Base-by-base conservation (phyloP, 92 coral and sea anemone genomes). In the Ricordea florida region DNA sequence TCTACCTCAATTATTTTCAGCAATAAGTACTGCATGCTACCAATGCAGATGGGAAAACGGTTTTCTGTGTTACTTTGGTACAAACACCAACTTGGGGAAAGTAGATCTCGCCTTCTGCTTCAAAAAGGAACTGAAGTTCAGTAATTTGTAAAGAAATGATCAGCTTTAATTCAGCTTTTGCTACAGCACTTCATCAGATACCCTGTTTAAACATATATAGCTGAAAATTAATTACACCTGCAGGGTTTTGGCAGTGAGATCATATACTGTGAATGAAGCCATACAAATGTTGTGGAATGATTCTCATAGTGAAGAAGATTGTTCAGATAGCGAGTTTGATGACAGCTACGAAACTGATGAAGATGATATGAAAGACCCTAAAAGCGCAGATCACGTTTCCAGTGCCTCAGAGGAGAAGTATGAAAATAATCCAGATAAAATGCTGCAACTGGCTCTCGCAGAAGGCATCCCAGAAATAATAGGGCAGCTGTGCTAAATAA, bases 11-110 rank as follows among this genome's bases (percentile, higher is more conserved):
- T 29, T 71, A 71, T 47, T 55, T 71, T 56, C 66, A 53, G 53
- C 2, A 25, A 34, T 15, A 66, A 36, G 24, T 40, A 15, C 83
- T 76, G 16, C 76, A 76, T 21, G 37, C 25, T 25, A 76, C 83
- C 10, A 32, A 76, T 17, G 74, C 83, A 6, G 60, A 76, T 44
- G 77, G 18, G 6, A 76, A 62, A 51, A 63, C 64, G 76, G 25
- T 63, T 55, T n/a, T n/a, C n/a, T 64, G 32, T 37, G 42, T 21
- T 64, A 76, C 41, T 59, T 76, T 21, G 10, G 28, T 38, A 41
- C 46, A 22, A 50, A 63, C 36, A 38, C 76, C 13, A 64, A 40
- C 10, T 29, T 77, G 48, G 57, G 49, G 44, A 10, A 21, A 22
- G 73, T 65, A 6, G 75, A 77, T 21, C 65, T 77, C 50, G 42